phyloP scores from a whole-genome alignment of 1,140 invertebrate species.

The Agraylea sexmaculata region DNA sequence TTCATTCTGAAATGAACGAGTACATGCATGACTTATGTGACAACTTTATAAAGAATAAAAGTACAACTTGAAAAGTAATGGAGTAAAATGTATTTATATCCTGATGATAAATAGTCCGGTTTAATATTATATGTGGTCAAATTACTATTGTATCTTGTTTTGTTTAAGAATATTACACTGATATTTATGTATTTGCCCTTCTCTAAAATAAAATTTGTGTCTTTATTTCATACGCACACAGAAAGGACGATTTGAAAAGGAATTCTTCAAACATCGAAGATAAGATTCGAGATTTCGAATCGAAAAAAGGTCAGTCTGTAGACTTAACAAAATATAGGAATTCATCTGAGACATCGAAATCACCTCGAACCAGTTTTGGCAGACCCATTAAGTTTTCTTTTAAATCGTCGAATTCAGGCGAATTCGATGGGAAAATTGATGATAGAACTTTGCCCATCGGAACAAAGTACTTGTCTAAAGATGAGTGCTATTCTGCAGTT shows the following conservation, averaged over 20 bases:
- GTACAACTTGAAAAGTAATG: too few species aligned
- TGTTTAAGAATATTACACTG: too few species aligned
- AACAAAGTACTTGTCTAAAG: conserved; percentile 19
- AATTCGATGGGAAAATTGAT: conserved; percentile 20
- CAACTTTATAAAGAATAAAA: too few species aligned
- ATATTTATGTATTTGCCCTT: too few species aligned
- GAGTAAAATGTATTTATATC: too few species aligned
- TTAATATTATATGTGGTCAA: too few species aligned
- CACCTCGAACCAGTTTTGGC: conserved; percentile 20
- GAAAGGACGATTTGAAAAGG: conserved; percentile 21
- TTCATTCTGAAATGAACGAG: too few species aligned
- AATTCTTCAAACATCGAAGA: conserved; percentile 22
- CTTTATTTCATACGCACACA: conserved; percentile 17
- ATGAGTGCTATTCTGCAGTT: conserved; percentile 19
- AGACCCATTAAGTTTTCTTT: conserved; percentile 21
- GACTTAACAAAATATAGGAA: conserved; percentile 18
- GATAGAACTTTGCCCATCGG: conserved; percentile 20
- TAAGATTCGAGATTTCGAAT: conserved; percentile 21
- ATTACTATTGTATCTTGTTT: too few species aligned
- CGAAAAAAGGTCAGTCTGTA: conserved; percentile 11
- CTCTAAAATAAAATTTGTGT: too few species aligned
- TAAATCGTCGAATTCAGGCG: conserved; percentile 19
- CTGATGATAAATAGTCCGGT: too few species aligned
- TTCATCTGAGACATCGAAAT: conserved; percentile 17
- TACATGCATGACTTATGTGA: too few species aligned